Evolutionary conservation across 2,797 vertebrate genomes (phyloP).

Genomic region (Typhlichthys eigenmanni): DNA sequence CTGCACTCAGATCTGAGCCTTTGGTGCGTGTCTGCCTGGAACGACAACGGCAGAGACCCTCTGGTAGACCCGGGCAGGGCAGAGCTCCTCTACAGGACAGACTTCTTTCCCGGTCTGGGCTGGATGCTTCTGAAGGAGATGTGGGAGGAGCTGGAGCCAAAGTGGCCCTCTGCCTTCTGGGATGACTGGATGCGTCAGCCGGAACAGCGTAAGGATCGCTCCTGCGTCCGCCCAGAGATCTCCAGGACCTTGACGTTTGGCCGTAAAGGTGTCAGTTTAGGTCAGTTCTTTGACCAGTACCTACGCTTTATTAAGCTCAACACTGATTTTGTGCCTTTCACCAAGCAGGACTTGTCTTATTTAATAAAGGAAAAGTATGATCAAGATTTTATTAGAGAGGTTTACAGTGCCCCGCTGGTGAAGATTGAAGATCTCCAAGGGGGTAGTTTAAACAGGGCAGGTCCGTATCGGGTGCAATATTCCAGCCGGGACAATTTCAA

Average conservation of each 20-base stretch:
- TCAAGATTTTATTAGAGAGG: conserved; percentile 73
- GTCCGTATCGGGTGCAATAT: conserved; percentile 86
- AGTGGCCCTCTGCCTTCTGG: conserved; percentile 95
- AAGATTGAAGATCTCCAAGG: conserved; percentile 83
- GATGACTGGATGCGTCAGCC: conserved; percentile 96
- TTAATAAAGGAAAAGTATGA: conserved; percentile 83
- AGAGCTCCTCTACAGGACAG: conserved; percentile 87
- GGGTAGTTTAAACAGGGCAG: conserved; percentile 67
- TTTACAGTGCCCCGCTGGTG: conserved; percentile 81
- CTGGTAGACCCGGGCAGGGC: conserved; percentile 80
- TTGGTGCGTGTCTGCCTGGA: conserved; percentile 96
- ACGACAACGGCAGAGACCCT: conserved; percentile 91
- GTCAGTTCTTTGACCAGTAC: conserved; percentile 96
- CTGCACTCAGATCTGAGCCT: conserved; percentile 78
- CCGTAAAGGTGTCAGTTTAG: conserved; percentile 92
- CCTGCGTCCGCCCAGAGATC: conserved; percentile 90
- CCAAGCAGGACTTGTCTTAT: conserved; percentile 85
- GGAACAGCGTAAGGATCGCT: conserved; percentile 85
- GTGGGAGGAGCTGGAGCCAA: conserved; percentile 91
- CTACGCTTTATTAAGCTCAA: conserved; percentile 93
- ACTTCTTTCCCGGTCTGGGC: conserved; percentile 93
- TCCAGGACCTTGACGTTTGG: conserved; percentile 95
- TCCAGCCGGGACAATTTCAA: conserved; percentile 89
- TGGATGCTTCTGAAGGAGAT: conserved; percentile 88
- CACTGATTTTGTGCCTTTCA: conserved; percentile 91